Base-by-base conservation (phyloP, 2,797 vertebrate genomes). In the Aphelocoma californica region DNA sequence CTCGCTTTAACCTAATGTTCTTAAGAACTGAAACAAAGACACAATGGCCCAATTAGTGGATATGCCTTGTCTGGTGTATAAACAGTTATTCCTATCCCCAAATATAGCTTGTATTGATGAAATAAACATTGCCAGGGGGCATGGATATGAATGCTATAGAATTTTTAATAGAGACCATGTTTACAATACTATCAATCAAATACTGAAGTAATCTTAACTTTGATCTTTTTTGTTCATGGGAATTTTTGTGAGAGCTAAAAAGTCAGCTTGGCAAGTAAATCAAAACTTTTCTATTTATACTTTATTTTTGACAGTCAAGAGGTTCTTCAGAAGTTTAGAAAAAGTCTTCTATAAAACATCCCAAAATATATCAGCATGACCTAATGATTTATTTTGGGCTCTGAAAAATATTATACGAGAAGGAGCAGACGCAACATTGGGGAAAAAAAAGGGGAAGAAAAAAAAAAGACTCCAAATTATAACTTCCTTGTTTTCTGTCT, bases 271-370 rank as follows among this genome's bases (percentile, higher is more conserved):
- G 95, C 89, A 95, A 93, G 60, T 65, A 95, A 95, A 95, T 71
- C 40, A 89, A 95, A 95, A 85, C 64, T 93, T 64, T 86, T 67
- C 89, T 94, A 92, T 94, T 94, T 96, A 91, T 88, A 95, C 40
- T 87, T 69, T 64, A 69, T 66, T 95, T 91, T 65, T 92, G 72
- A 90, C 84, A 90, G 60, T 92, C 82, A 84, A 81, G 45, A 92
- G 17, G 40, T 75, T 88, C 84, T 81, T 92, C 50, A 95, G 91
- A 96, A 92, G 54, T 81, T 90, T 44, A 81, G 89, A 94, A 94
- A 92, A 21, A 81, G 44, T n/a, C 58, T 86, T 79, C 87, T 31
- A 83, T 93, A 96, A 95, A 96, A 72, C 31, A 75, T 86, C 79
- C 38, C 31, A 74, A 93, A 96, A 96, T 93, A 95, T 20, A 94